Percentiles rank a stretch among this genome's conserved stretches.
phyloP scores from a whole-genome alignment of 2,113 vertebrate species.

The Falcunculus frontatus region DNA sequence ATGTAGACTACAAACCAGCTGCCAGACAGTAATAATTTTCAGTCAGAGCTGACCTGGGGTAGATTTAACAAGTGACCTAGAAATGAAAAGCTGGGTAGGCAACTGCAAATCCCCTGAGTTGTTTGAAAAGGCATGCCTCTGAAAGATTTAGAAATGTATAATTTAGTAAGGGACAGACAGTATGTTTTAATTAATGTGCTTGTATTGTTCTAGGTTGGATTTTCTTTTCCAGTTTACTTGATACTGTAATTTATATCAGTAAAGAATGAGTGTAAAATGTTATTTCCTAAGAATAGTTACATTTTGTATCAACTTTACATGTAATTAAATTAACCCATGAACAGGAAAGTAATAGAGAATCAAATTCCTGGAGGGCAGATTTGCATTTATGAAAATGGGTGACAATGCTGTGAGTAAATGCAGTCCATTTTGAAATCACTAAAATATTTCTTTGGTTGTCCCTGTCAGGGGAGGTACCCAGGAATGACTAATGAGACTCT shows the following conservation, averaged over 20 bases:
- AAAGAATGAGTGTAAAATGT: neutral
- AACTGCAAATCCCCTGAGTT: constrained; percentile 51
- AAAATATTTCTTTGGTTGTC: neutral
- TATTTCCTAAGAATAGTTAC: neutral
- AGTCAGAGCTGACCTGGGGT: constrained; percentile 45
- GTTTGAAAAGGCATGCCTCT: constrained; percentile 31
- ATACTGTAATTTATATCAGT: neutral
- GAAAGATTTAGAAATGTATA: constrained; percentile 44
- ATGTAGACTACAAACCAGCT: constrained; percentile 45
- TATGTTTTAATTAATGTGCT: constrained; percentile 40
- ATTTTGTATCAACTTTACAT: neutral
- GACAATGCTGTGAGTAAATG: neutral
- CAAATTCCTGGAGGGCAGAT: neutral
- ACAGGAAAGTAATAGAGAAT: neutral
- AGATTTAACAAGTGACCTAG: constrained; percentile 61
- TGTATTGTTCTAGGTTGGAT: neutral
- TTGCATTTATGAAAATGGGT: constrained; percentile 23
- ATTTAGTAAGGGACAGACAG: constrained; percentile 59
- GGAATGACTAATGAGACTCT: neutral
- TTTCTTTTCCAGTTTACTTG: neutral
- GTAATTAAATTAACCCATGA: neutral
- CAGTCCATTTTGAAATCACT: neutral
- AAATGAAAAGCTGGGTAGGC: constrained; percentile 47
- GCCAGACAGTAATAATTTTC: constrained; percentile 55
- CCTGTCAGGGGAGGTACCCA: neutral